These are phyloP conservation scores for Agonum fuliginosum DNA, from an alignment of 2,888 invertebrate species.

Conservation along the genomic window DNA sequence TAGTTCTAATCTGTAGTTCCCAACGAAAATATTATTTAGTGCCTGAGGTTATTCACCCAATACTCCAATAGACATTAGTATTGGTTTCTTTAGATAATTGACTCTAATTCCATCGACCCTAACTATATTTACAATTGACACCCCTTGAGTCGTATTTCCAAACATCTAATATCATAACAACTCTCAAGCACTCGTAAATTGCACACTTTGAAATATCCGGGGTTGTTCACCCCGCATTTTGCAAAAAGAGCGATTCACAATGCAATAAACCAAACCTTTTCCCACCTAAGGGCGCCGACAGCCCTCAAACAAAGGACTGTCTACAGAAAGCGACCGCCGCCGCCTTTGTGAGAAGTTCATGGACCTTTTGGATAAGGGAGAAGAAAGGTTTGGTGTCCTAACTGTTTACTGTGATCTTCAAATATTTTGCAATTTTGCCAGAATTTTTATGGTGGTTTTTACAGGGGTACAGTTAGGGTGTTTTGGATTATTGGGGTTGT, in stretches of 20 bases:
- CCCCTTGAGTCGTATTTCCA: too few relatives aligned
- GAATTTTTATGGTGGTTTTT: neutral
- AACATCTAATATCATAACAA: neutral
- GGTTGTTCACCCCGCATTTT: conserved; percentile 41
- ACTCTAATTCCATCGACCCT: too few relatives aligned
- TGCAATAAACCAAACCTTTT: conserved; percentile 32
- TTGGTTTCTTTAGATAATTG: too few relatives aligned
- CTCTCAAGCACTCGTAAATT: neutral
- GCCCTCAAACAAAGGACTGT: conserved; percentile 35
- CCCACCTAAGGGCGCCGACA: conserved; percentile 27
- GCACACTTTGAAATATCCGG: neutral
- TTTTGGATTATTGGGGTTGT: neutral
- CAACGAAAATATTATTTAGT: too few relatives aligned
- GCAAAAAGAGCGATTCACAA: conserved; percentile 26
- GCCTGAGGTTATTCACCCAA: too few relatives aligned
- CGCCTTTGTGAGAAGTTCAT: conserved; percentile 31
- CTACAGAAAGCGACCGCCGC: neutral
- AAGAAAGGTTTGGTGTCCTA: neutral
- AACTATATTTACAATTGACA: neutral
- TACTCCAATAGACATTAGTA: too few relatives aligned
- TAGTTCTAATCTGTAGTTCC: too few relatives aligned
- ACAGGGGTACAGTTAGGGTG: neutral
- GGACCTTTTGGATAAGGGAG: neutral
- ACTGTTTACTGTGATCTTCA: neutral
- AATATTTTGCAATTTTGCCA: neutral